Percentiles rank a stretch among this genome's conserved stretches.
These are phyloP conservation scores for Myathropa florea DNA, from an alignment of 2,888 invertebrate genomes.

Conservation along the genomic window DNA sequence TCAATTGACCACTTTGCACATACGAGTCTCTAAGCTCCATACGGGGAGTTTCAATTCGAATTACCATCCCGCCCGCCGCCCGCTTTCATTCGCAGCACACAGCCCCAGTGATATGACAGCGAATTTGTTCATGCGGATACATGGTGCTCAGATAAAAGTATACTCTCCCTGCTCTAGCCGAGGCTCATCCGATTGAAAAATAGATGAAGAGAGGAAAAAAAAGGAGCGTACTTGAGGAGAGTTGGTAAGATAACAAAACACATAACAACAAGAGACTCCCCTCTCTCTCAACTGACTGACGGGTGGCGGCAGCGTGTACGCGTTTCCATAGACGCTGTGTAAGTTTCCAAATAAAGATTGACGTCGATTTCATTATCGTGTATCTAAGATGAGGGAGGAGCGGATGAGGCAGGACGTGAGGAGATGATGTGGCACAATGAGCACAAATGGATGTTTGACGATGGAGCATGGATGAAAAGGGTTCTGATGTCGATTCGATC, in stretches of 20 bases:
- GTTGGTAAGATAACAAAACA: neutral
- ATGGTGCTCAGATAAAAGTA: conserved; percentile 25
- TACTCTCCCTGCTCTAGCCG: neutral
- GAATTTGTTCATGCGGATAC: conserved; percentile 20
- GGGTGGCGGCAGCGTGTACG: neutral
- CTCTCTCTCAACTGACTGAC: conserved; percentile 3
- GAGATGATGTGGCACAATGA: conserved; percentile 3
- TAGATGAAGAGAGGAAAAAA: neutral
- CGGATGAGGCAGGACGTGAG: neutral
- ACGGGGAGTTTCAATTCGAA: conserved; percentile 8
- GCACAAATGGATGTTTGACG: neutral
- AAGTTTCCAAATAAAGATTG: conserved; percentile 75
- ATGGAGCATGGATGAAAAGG: neutral
- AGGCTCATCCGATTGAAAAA: conserved; percentile 17
- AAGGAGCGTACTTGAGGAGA: neutral
- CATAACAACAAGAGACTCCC: neutral
- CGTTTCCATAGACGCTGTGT: conserved; percentile 13
- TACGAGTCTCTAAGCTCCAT: conserved; percentile 6
- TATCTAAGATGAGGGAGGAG: conserved; percentile 17
- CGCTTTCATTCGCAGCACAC: neutral
- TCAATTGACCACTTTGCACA: conserved; percentile 14
- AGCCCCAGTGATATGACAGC: conserved; percentile 1
- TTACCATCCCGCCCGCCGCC: neutral
- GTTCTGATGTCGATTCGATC: neutral
- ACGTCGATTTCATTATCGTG: conserved; percentile 75